Percentiles rank a stretch among this genome's conserved stretches.
phyloP scores from a whole-genome alignment of 1,140 invertebrate species.

The Neoseiulus cucumeris region DNA sequence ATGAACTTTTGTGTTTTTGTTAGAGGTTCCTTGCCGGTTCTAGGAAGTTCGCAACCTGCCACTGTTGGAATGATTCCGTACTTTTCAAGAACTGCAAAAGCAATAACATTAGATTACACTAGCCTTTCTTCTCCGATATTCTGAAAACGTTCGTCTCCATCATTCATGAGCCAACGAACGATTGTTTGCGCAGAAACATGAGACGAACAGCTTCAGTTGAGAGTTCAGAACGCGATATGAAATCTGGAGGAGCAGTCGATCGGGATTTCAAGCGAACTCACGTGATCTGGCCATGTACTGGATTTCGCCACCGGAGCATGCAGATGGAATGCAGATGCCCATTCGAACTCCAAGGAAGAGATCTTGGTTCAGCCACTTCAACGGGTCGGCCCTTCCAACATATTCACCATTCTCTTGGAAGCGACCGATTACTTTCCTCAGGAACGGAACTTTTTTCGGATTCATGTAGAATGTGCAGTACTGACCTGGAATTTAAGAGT shows the following conservation, averaged over 20 bases:
- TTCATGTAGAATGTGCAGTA: slow-evolving; percentile 5
- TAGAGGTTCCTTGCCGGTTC: background rate
- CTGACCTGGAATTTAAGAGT: background rate
- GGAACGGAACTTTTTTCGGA: background rate
- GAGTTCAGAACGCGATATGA: too few species aligned
- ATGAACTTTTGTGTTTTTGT: background rate
- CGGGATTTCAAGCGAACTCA: too few species aligned
- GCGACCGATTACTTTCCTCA: background rate
- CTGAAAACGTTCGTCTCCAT: too few species aligned
- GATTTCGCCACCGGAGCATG: background rate
- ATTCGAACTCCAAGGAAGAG: slow-evolving; percentile 4
- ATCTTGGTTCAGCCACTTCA: background rate
- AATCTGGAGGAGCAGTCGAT: too few species aligned
- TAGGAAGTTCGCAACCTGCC: background rate
- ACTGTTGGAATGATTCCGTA: background rate
- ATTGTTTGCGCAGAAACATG: too few species aligned
- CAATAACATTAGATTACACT: too few species aligned
- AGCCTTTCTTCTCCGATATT: background rate
- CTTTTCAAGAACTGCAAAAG: background rate
- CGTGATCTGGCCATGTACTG: background rate
- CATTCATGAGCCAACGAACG: too few species aligned
- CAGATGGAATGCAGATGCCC: background rate
- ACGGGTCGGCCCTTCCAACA: background rate
- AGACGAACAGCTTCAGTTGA: too few species aligned
- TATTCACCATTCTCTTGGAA: slow-evolving; percentile 8